Conservation (phyloP, 2,888 invertebrate genomes). For the Drosophila macrospina region DNA sequence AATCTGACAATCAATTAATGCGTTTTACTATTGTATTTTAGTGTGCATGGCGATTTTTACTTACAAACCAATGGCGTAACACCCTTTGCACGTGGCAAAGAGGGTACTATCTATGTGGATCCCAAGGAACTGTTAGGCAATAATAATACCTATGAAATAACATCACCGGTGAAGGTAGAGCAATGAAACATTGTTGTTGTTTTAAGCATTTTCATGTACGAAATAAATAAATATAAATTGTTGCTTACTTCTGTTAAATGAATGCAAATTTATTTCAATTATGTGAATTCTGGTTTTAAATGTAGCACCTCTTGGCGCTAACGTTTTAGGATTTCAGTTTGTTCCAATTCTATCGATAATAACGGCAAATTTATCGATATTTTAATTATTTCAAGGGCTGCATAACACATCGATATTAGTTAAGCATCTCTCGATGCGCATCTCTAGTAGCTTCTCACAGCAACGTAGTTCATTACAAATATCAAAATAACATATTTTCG, state of each 20-base stretch:
- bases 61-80: slow-evolving; percentile 84
- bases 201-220: slow-evolving; percentile 10
- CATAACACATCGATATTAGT: background rate
- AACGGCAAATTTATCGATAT: background rate
- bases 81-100: slow-evolving; percentile 82
- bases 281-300: background rate
- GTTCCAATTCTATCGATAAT: background rate
- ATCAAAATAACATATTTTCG: slow-evolving; percentile 1
- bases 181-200: slow-evolving; percentile 18
- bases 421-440: slow-evolving; percentile 9
- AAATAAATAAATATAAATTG: slow-evolving; percentile 22
- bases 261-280: too few species aligned
- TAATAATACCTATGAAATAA: slow-evolving; percentile 51
- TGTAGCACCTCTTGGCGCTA: background rate
- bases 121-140: slow-evolving; percentile 74
- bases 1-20: background rate
- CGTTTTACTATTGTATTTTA: slow-evolving; percentile 39
- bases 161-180: slow-evolving; percentile 34
- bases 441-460: slow-evolving; percentile 24
- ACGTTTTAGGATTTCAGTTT: background rate
- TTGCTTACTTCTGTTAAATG: slow-evolving; percentile 29
- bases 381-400: background rate
- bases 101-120: slow-evolving; percentile 77
- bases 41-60: slow-evolving; percentile 83
- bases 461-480: background rate